These are phyloP conservation scores for Platycheirus albimanus DNA, from an alignment of 2,888 invertebrate species.

Conservation along the genomic window DNA sequence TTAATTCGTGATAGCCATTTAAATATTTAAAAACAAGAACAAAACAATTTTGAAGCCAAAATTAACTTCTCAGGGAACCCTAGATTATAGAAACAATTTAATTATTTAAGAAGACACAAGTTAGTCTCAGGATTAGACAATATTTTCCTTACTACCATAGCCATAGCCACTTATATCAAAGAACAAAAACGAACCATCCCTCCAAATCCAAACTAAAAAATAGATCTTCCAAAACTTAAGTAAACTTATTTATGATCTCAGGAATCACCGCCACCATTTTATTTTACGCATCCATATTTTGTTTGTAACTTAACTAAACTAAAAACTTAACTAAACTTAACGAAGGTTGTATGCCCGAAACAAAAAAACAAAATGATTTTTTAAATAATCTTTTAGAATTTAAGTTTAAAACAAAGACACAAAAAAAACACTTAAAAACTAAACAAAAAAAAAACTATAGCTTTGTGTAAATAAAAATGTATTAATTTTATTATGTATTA, in stretches of 20 bases:
- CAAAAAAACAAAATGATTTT: neutral
- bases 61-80: constrained; percentile 44
- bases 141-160: too few species aligned
- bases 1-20: constrained; percentile 52
- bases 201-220: constrained; percentile 8
- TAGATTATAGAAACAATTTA: constrained; percentile 55
- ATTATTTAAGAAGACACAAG: constrained; percentile 6
- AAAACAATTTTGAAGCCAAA: constrained; percentile 56
- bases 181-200: neutral
- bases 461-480: constrained; percentile 38
- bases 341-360: constrained; percentile 63
- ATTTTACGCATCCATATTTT: too few species aligned
- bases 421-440: constrained; percentile 42
- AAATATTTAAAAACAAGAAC: constrained; percentile 10
- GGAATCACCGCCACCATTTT: constrained; percentile 53
- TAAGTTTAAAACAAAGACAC: too few species aligned
- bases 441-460: constrained; percentile 15
- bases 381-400: constrained; percentile 5
- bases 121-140: constrained; percentile 60
- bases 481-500: too few species aligned
- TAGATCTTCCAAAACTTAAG: constrained; percentile 49
- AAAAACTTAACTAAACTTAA: constrained; percentile 56
- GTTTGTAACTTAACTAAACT: too few species aligned
- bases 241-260: constrained; percentile 61
- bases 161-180: constrained; percentile 29